Conservation (phyloP, 2,797 vertebrate genomes). For the Champsocephalus gunnari region DNA sequence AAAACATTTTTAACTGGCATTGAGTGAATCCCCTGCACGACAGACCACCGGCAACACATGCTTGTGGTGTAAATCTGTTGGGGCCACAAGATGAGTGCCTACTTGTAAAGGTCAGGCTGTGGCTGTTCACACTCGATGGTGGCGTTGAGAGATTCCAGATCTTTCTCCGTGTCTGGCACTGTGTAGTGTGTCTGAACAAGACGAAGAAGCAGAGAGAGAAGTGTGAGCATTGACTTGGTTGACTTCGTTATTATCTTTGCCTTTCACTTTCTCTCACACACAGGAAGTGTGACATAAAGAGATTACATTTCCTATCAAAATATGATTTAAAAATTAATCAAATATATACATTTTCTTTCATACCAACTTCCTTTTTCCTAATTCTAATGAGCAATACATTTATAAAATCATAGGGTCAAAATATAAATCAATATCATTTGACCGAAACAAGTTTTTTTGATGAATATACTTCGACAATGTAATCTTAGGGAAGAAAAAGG, state of each 20-base stretch:
- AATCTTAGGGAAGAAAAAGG: not conserved
- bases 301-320: not conserved
- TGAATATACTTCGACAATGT: not conserved
- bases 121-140: slow-evolving; percentile 97
- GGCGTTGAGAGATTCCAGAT: slow-evolving; percentile 89
- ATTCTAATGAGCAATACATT: not conserved
- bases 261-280: slow-evolving; percentile 6
- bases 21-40: slow-evolving; percentile 17
- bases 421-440: not conserved
- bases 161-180: slow-evolving; percentile 89
- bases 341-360: not conserved
- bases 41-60: slow-evolving; percentile 36
- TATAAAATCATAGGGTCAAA: not conserved
- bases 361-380: not conserved
- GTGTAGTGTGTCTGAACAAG: slow-evolving; percentile 92
- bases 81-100: slow-evolving; percentile 73
- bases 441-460: not conserved
- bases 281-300: not conserved
- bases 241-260: slow-evolving; percentile 23
- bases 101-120: slow-evolving; percentile 99
- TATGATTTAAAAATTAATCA: not conserved
- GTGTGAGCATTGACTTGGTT: slow-evolving; percentile 16
- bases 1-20: slow-evolving; percentile 29
- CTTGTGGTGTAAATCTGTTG: slow-evolving; percentile 60
- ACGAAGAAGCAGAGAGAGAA: slow-evolving; percentile 31